phyloP scores from a whole-genome alignment of 1,140 invertebrate species.

The Lasioglossum albipes region DNA sequence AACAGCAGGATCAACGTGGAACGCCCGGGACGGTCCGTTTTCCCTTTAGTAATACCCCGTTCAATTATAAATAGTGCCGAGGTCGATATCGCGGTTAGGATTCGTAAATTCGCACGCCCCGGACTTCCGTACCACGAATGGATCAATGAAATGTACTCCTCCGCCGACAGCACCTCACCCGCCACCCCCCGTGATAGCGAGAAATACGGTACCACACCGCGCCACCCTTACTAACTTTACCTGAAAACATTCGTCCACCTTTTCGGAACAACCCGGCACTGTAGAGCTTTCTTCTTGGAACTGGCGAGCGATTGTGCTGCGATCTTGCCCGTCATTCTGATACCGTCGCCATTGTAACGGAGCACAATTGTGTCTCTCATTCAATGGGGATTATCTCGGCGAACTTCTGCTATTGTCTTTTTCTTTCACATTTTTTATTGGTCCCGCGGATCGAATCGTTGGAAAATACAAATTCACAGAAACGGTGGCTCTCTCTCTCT shows the following conservation, averaged over 20 bases:
- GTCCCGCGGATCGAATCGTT: neutral
- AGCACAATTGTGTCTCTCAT: neutral
- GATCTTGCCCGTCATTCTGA: neutral
- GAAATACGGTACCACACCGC: conserved; percentile 72
- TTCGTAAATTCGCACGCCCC: conserved; percentile 62
- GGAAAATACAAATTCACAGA: neutral
- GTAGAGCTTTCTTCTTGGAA: conserved; percentile 14
- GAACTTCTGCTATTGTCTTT: neutral
- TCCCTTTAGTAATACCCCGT: neutral
- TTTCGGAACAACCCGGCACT: conserved; percentile 30
- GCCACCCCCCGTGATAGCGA: conserved; percentile 54
- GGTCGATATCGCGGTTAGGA: conserved; percentile 62
- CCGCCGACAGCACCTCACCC: conserved; percentile 57
- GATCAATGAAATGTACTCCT: conserved; percentile 79
- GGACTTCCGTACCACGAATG: conserved; percentile 60
- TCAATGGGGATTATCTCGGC: neutral
- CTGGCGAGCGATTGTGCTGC: conserved; percentile 24
- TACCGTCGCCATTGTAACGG: neutral
- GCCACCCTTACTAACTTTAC: conserved; percentile 71
- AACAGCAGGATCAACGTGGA: too few species aligned
- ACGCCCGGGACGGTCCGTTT: neutral
- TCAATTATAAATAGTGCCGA: neutral
- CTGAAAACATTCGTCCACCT: conserved; percentile 70
- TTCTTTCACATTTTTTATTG: neutral
- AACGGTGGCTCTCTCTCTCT: neutral